Evolutionary conservation across 2,113 vertebrate genomes (phyloP).

Genomic region (Cromileptes altivelis): DNA sequence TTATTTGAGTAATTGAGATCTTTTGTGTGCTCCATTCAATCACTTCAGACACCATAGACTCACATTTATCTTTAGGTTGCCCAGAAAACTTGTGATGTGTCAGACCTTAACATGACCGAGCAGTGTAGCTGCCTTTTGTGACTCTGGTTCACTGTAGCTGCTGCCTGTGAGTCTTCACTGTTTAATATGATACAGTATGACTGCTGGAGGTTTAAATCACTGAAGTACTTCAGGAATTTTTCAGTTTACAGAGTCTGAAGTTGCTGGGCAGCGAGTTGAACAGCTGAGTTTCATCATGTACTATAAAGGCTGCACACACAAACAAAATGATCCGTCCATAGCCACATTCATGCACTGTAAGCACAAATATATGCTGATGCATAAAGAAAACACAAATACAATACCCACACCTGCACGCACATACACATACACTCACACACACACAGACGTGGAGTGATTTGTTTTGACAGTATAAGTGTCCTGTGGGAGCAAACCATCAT

Average conservation of each 20-base stretch:
- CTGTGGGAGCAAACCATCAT: constrained; percentile 49
- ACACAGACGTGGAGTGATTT: constrained; percentile 29
- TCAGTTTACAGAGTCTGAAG: constrained; percentile 7
- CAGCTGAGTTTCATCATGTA: constrained; percentile 1
- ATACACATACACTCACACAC: constrained; percentile 4
- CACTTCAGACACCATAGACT: not conserved
- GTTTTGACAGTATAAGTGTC: constrained; percentile 53
- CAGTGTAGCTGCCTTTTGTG: too few relatives aligned
- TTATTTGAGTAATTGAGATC: not conserved
- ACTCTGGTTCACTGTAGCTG: constrained; percentile 3
- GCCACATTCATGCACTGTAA: constrained; percentile 11
- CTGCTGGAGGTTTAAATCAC: constrained; percentile 9
- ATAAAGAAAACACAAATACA: constrained; percentile 23
- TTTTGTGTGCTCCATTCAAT: not conserved
- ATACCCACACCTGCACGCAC: constrained; percentile 14
- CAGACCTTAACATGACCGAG: not conserved
- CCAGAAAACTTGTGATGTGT: not conserved
- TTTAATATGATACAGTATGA: not conserved
- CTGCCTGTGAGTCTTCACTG: not conserved
- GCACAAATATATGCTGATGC: constrained; percentile 25
- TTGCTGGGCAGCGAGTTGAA: not conserved
- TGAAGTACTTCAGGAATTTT: constrained; percentile 25
- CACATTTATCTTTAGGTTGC: too few relatives aligned
- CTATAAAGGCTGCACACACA: constrained; percentile 10
- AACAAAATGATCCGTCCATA: constrained; percentile 24